Base-by-base conservation (phyloP, 2,888 invertebrate genomes). In the Teinopalpus imperialis region DNA sequence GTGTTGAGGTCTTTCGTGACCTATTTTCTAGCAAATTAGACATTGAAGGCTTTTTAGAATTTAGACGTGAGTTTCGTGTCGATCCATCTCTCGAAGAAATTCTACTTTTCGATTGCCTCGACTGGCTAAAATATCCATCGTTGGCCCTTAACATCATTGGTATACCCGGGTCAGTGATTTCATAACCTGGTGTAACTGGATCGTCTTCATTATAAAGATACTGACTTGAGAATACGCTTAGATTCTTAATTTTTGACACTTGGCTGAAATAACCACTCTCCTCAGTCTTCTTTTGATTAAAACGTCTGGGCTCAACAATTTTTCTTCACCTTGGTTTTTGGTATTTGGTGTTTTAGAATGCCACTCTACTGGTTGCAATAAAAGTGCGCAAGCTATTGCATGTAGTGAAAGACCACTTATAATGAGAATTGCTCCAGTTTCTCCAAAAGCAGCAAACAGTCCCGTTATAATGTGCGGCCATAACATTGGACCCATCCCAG, bases 321-420 rank as follows among this genome's bases (percentile, higher is more conserved):
- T 79, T 43, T 80, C 67, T 53, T 73, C 73, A 18, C 76, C 73
- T 43, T 59, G 52, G 36, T 60, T 58, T 46, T 74, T 69, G n/a
- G 53, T 21, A 2, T 51, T 53, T 49, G 70, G 66, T 57, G 78
- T 85, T 63, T 91, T 91, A 2, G 90, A 81, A 66, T 95, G 94
- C 93, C 93, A 93, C 69, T 92, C 92, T 0, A 94, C 93, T 1
- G 95, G 95, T 63, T 94, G 94, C 29, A 94, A 77, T 39, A 95
- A 73, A 45, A 93, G 78, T 1, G 93, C 90, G 54, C 92, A 92
- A 14, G 92, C 92, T 36, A 94, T 74, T 0, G 93, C 91, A 63
- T 95, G 93, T 41, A 93, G 76, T 1, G 93, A 90, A 45, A 94
- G 86, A 2, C 91, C 94, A 9, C 92, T 90, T 56, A 94, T 90